These are phyloP conservation scores for Leuciscus waleckii DNA, from an alignment of 2,797 vertebrate genomes.

Conservation along the genomic window DNA sequence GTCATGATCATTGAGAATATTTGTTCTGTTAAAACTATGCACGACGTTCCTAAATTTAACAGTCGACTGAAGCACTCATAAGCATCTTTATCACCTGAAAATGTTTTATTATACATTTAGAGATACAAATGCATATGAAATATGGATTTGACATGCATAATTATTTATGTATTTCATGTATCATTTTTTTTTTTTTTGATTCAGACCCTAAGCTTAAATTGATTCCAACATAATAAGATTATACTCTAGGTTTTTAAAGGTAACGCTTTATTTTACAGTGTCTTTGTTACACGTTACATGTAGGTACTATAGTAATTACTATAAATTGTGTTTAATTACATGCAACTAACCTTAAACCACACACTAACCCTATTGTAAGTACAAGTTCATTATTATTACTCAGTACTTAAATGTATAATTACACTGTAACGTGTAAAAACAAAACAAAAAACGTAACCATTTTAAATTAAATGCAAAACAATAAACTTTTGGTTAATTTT, in stretches of 20 bases:
- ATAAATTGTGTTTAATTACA: not conserved
- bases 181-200: not conserved
- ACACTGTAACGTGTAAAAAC: not conserved
- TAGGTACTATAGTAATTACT: not conserved
- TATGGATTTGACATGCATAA: not conserved
- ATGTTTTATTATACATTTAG: not conserved
- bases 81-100: not conserved
- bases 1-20: conserved; percentile 7
- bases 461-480: not conserved
- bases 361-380: not conserved
- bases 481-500: not conserved
- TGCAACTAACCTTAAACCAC: not conserved
- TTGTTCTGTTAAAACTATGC: not conserved
- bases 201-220: not conserved
- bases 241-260: not conserved
- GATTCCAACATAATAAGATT: not conserved
- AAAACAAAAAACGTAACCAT: not conserved
- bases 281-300: not conserved
- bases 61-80: not conserved
- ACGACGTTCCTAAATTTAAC: too few relatives aligned
- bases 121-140: not conserved
- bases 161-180: not conserved
- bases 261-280: too few relatives aligned
- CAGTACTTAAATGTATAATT: not conserved
- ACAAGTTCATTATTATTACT: not conserved